These are phyloP conservation scores for Dioctria rufipes DNA, from an alignment of 2,888 invertebrate species.

Conservation along the genomic window DNA sequence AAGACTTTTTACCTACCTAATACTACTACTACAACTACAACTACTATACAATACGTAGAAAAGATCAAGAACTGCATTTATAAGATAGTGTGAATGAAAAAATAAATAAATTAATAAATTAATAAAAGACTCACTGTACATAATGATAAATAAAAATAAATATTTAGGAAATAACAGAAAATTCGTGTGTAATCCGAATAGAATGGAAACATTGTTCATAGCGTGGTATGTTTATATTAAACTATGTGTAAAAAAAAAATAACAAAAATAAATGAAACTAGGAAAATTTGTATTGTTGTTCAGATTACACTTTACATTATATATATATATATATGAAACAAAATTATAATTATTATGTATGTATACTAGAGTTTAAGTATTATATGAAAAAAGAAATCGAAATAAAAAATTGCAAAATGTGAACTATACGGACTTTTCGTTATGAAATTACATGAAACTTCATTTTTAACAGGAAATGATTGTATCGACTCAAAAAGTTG, in stretches of 20 bases:
- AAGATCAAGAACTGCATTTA: conserved; percentile 38
- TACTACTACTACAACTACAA: too few relatives aligned
- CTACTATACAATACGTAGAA: background rate
- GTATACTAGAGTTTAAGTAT: conserved; percentile 33
- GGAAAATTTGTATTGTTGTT: conserved; percentile 52
- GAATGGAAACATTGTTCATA: conserved; percentile 49
- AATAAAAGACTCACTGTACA: conserved; percentile 3
- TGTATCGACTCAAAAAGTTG: too few relatives aligned
- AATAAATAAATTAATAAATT: conserved; percentile 16
- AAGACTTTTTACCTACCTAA: background rate
- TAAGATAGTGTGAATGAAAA: conserved; percentile 23
- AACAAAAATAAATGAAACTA: conserved; percentile 38
- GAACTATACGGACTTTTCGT: background rate
- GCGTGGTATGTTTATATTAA: conserved; percentile 58
- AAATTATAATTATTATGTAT: conserved; percentile 43
- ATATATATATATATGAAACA: conserved; percentile 24
- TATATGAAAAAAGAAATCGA: conserved; percentile 32
- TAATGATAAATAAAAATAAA: conserved; percentile 25
- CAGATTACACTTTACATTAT: conserved; percentile 51
- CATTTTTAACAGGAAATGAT: too few relatives aligned
- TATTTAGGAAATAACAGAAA: background rate
- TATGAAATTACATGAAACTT: background rate
- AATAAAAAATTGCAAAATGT: conserved; percentile 45
- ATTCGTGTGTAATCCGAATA: conserved; percentile 43
- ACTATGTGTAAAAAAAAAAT: conserved; percentile 54